A percentile compares a stretch with the other conserved stretches of the same genome.
These are phyloP conservation scores for Pseudoips prasinana DNA, from an alignment of 2,888 invertebrate genomes.

Conservation along the genomic window DNA sequence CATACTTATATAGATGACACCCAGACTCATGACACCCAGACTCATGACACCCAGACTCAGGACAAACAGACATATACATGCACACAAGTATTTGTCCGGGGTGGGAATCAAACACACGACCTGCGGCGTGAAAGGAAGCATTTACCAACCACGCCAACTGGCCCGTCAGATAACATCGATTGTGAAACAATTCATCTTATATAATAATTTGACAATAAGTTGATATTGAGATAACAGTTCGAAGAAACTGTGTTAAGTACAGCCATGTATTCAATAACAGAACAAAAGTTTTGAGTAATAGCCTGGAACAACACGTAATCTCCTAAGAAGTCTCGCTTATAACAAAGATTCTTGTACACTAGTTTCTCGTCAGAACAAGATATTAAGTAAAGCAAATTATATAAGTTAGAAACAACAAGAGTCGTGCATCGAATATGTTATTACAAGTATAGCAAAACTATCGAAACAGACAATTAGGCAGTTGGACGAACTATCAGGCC, in stretches of 20 bases:
- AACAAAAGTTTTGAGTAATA: constrained; percentile 14
- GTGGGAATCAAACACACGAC: no score
- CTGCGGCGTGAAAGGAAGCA: no score
- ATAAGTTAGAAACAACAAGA: constrained; percentile 18
- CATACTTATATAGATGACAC: no score
- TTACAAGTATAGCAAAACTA: constrained; percentile 26
- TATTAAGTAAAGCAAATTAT: constrained; percentile 24
- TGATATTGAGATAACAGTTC: background rate
- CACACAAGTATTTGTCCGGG: no score
- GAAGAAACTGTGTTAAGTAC: background rate
- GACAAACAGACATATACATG: no score
- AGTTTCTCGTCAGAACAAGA: constrained; percentile 16
- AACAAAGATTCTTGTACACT: constrained; percentile 22
- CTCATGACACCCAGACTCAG: no score
- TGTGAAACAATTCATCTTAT: no score
- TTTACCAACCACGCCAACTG: no score
- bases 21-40: no score
- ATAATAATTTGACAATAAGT: no score
- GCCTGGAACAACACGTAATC: constrained; percentile 22
- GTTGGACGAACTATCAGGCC: constrained; percentile 48
- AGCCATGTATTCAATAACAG: constrained; percentile 2
- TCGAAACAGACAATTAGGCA: constrained; percentile 47
- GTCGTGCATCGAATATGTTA: constrained; percentile 18
- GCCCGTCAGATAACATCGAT: no score
- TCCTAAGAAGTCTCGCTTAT: constrained; percentile 16